A percentile compares a stretch with the other conserved stretches of the same genome.
Conservation (phyloP, 2,888 invertebrate genomes). For the Rhyacophila evoluta region DNA sequence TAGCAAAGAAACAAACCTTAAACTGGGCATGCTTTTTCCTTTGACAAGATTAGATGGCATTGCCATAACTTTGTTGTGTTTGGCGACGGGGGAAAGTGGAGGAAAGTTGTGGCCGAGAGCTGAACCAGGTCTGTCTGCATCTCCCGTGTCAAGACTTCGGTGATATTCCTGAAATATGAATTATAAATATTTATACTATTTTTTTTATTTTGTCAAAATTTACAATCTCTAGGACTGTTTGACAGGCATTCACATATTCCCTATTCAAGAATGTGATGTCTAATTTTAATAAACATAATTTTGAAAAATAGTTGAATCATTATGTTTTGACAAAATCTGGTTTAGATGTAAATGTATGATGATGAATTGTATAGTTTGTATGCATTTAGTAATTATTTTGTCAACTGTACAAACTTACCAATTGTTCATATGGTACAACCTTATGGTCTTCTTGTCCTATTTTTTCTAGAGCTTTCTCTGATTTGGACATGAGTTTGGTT, state of each 20-base stretch:
- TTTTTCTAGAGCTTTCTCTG: slow-evolving; percentile 91
- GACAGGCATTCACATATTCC: too few species aligned
- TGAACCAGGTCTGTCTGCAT: slow-evolving; percentile 79
- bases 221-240: too few species aligned
- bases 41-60: slow-evolving; percentile 82
- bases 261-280: too few species aligned
- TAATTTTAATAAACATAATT: too few species aligned
- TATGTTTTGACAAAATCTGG: too few species aligned
- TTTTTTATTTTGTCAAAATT: too few species aligned
- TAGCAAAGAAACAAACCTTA: slow-evolving; percentile 76
- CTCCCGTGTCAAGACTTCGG: slow-evolving; percentile 84
- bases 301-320: too few species aligned
- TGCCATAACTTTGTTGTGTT: slow-evolving; percentile 64
- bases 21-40: slow-evolving; percentile 96
- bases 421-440: slow-evolving; percentile 68
- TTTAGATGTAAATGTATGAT: too few species aligned
- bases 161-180: slow-evolving; percentile 83
- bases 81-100: slow-evolving; percentile 68
- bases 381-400: too few species aligned
- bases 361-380: too few species aligned
- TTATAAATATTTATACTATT: too few species aligned
- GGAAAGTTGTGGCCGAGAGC: slow-evolving; percentile 77
- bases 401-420: too few species aligned
- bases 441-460: slow-evolving; percentile 84
- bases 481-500: slow-evolving; percentile 90